Evolutionary conservation across 2,113 vertebrate species (phyloP).

Genomic region (Alectura lathami): DNA sequence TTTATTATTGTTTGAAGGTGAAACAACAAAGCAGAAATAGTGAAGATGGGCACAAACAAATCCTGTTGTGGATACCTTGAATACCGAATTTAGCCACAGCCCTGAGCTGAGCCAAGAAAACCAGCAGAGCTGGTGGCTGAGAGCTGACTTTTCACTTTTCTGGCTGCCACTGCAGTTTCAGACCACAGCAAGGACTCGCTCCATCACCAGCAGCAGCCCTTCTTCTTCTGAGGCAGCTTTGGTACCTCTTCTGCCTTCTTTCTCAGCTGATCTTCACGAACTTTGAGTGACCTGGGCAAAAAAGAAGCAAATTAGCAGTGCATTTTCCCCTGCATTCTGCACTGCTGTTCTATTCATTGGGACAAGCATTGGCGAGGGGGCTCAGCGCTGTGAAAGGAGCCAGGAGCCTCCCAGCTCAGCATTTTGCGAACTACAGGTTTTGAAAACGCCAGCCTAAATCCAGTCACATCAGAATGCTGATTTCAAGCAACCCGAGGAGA

Average conservation of each 20-base stretch:
- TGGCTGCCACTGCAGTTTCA: neutral
- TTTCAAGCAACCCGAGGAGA: neutral
- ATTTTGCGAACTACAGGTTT: rapidly evolving
- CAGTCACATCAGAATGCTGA: neutral
- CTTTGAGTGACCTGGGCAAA: slow-evolving; percentile 80
- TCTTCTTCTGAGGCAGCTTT: slow-evolving; percentile 69
- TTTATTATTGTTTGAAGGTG: neutral
- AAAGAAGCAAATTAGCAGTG: neutral
- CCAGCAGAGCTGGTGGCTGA: neutral
- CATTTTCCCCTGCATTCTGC: neutral
- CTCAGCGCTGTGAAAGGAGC: neutral
- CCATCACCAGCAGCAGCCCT: slow-evolving; percentile 80
- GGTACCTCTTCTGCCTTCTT: slow-evolving; percentile 57
- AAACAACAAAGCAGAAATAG: neutral
- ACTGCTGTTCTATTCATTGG: neutral
- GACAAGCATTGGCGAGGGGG: neutral
- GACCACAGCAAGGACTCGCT: rapidly evolving
- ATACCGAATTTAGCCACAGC: neutral
- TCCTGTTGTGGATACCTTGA: neutral
- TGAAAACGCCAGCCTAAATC: neutral
- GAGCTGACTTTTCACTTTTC: neutral
- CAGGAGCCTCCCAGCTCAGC: neutral
- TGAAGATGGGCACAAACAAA: neutral
- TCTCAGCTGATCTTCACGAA: slow-evolving; percentile 68
- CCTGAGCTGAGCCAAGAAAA: neutral